Percentiles rank a stretch among this genome's conserved stretches.
Conservation (phyloP, 23 tunicate species). For the Botrylloides violaceus region DNA sequence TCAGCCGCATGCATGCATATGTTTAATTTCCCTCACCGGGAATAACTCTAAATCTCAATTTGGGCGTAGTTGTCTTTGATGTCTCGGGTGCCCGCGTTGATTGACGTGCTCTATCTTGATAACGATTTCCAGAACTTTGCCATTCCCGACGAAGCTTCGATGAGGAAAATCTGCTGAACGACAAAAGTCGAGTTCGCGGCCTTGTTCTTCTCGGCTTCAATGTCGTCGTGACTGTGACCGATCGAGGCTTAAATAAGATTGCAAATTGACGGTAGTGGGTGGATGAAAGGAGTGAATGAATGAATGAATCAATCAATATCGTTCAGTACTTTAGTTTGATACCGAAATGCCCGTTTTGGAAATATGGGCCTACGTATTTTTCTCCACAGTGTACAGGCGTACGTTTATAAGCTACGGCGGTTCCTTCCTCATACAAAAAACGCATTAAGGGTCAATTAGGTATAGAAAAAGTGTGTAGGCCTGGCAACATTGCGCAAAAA, state of each 20-base stretch:
- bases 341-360: no score
- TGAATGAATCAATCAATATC: no score
- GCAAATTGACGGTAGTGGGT: no score
- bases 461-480: no score
- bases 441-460: no score
- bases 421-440: no score
- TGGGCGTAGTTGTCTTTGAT: background rate
- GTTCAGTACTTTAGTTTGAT: no score
- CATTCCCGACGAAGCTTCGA: background rate
- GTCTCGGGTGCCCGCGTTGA: slow-evolving; percentile 1
- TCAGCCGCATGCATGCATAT: background rate
- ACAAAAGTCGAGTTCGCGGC: background rate
- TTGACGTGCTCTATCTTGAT: background rate
- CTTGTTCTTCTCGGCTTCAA: background rate
- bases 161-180: slow-evolving; percentile 9
- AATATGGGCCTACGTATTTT: no score
- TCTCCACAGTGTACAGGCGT: no score
- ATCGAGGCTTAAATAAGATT: background rate
- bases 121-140: background rate
- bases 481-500: no score
- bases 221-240: background rate
- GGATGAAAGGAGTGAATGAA: no score
- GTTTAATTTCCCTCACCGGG: background rate
- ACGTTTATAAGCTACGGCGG: no score
- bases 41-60: background rate